Base-by-base conservation (phyloP, 2,888 invertebrate species). In the Tipula confusa region DNA sequence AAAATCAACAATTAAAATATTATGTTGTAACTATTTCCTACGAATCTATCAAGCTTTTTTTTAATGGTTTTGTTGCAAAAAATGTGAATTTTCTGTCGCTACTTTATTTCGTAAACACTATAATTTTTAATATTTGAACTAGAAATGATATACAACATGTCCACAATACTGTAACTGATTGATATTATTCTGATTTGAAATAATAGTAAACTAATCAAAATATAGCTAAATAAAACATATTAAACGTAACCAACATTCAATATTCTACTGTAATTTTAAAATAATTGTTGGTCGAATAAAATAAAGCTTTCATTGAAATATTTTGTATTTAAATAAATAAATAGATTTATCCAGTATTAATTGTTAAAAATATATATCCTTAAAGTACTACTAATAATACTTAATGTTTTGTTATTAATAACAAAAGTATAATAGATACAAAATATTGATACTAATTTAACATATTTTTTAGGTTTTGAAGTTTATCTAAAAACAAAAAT, bases 401-500 rank as follows among this genome's bases (percentile, higher is more conserved):
- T 2, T 64, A 24, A 15, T 64, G 24, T 64, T 24, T 24, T 64
- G 64, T 64, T 24, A 64, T 64, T 64, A 64, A 64, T 64, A 24
- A 24, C n/a, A n/a, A 11, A 24, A 64, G 4, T 64, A n/a, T n/a
- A n/a, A n/a, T 24, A 64, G 24, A 64, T 9, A 24, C 24, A 24
- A 24, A 64, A 64, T 64, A 24, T 64, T 24, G 18, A 80, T 80
- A 80, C 31, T 29, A 29, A 80, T 6, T n/a, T 29, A 29, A 83
- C 81, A 48, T 13, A 84, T 80, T 85, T n/a, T 85, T 3, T 84
- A 90, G 89, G 89, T 85, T 87, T 89, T 85, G 89, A 90, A 86
- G 87, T 89, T 29, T 90, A 90, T 84, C 87, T 90, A 48, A 90
- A 90, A 85, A 86, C 87, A 29, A 89, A 89, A 84, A 86, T 86